A percentile compares a stretch with the other conserved stretches of the same genome.
phyloP scores from a whole-genome alignment of 1,140 invertebrate species.

The Drosophila kikkawai region DNA sequence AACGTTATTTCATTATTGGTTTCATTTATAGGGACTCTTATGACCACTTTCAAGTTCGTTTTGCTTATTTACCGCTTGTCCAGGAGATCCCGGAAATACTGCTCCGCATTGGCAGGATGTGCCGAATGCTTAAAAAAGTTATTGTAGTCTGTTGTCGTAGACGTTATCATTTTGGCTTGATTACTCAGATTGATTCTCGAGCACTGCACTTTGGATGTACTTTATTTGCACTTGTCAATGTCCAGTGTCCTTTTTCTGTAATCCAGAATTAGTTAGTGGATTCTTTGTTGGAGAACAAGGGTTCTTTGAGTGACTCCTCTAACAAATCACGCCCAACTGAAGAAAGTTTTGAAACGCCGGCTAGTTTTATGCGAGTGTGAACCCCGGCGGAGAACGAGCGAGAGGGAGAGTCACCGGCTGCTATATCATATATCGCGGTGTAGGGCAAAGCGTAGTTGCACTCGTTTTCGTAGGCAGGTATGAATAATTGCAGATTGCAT shows the following conservation, averaged over 20 bases:
- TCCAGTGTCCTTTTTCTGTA: constrained; percentile 10
- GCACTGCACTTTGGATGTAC: neutral
- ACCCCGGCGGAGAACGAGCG: constrained; percentile 1
- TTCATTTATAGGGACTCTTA: neutral
- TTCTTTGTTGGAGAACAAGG: constrained; percentile 7
- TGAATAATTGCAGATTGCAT: constrained; percentile 43
- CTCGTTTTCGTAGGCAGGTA: constrained; percentile 23
- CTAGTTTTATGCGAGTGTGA: constrained; percentile 53
- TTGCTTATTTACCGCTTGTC: constrained; percentile 60
- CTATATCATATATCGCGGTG: constrained; percentile 41
- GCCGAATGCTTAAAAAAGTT: constrained; percentile 78
- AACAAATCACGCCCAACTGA: constrained; percentile 63
- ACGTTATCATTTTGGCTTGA: constrained; percentile 70
- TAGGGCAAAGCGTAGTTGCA: constrained; percentile 4
- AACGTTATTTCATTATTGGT: too few species aligned
- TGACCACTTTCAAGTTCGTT: neutral
- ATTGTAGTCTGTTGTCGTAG: constrained; percentile 70
- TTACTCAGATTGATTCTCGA: constrained; percentile 19
- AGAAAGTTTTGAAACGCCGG: constrained; percentile 50
- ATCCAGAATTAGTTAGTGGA: neutral
- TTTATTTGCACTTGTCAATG: neutral
- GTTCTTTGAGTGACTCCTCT: constrained; percentile 28
- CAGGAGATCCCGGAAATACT: constrained; percentile 72
- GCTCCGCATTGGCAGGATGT: constrained; percentile 78
- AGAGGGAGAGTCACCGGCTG: constrained; percentile 17